These are phyloP conservation scores for Palythoa grandiflora DNA, from an alignment of 92 coral and sea anemone species.

Conservation along the genomic window DNA sequence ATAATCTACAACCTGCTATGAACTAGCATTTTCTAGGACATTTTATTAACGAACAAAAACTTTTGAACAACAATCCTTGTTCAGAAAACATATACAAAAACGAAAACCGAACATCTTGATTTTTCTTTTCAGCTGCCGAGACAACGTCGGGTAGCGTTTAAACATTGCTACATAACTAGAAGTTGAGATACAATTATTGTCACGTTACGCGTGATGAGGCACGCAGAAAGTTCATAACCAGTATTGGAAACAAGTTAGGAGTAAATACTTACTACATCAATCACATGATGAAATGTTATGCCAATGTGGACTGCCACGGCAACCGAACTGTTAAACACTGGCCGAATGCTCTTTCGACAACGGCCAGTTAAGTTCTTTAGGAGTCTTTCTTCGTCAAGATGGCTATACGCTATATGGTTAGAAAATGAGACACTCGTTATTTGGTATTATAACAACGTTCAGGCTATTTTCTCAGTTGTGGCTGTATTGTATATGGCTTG, in stretches of 20 bases:
- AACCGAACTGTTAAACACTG: conserved; percentile 62
- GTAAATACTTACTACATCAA: conserved; percentile 76
- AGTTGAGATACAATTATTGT: neutral
- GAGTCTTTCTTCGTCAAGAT: conserved; percentile 53
- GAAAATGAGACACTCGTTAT: neutral
- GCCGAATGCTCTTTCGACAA: conserved; percentile 64
- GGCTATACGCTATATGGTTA: conserved; percentile 19
- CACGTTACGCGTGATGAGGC: neutral
- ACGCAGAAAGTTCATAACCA: neutral
- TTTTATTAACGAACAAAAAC: neutral
- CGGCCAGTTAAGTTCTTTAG: conserved; percentile 36
- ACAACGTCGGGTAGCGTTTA: too few relatives aligned
- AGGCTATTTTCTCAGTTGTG: neutral
- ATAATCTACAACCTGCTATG: neutral
- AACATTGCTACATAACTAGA: too few relatives aligned
- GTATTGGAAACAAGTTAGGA: neutral
- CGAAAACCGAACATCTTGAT: too few relatives aligned
- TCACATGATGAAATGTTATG: conserved; percentile 84
- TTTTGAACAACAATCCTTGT: neutral
- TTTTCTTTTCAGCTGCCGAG: too few relatives aligned
- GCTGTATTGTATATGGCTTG: neutral
- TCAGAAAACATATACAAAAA: neutral
- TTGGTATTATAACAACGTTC: neutral
- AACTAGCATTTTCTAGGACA: neutral
- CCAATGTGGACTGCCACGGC: conserved; percentile 73